phyloP scores from a whole-genome alignment of 2,888 invertebrate species.

The Megamerina dolium region DNA sequence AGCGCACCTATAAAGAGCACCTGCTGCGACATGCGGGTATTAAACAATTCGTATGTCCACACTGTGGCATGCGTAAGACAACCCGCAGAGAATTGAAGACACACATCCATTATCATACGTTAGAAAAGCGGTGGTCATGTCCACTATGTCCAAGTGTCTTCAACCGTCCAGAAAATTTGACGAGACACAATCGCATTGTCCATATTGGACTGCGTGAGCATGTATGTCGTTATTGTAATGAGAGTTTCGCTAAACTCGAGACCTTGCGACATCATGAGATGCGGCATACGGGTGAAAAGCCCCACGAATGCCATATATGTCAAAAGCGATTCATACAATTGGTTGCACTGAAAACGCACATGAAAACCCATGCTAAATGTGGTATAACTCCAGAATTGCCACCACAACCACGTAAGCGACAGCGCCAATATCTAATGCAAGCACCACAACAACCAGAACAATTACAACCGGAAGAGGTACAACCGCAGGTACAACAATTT shows the following conservation, averaged over 20 bases:
- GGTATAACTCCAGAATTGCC: too few relatives aligned
- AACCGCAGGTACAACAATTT: too few relatives aligned
- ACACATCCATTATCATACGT: slow-evolving; percentile 27
- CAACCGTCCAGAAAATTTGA: slow-evolving; percentile 23
- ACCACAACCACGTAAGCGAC: too few relatives aligned
- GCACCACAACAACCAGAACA: too few relatives aligned
- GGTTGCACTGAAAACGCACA: slow-evolving; percentile 23
- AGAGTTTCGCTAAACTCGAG: slow-evolving; percentile 27
- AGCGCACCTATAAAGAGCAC: slow-evolving; percentile 30
- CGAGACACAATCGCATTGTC: slow-evolving; percentile 24
- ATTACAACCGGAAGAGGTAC: too few relatives aligned
- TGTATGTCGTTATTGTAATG: slow-evolving; percentile 23
- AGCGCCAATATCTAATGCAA: too few relatives aligned
- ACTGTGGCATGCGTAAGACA: too few relatives aligned
- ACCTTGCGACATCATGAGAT: too few relatives aligned
- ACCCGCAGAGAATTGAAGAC: too few relatives aligned
- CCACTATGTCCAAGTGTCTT: slow-evolving; percentile 22
- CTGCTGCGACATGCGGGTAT: slow-evolving; percentile 30
- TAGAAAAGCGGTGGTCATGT: slow-evolving; percentile 23
- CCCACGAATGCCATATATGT: too few relatives aligned
- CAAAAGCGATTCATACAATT: slow-evolving; percentile 27
- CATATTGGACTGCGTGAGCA: slow-evolving; percentile 24
- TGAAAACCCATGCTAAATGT: slow-evolving; percentile 24
- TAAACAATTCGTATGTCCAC: slow-evolving; percentile 30
- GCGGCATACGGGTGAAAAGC: slow-evolving; percentile 25